Base-by-base conservation (phyloP, 2,113 vertebrate genomes). In the Megaceryle maxima region DNA sequence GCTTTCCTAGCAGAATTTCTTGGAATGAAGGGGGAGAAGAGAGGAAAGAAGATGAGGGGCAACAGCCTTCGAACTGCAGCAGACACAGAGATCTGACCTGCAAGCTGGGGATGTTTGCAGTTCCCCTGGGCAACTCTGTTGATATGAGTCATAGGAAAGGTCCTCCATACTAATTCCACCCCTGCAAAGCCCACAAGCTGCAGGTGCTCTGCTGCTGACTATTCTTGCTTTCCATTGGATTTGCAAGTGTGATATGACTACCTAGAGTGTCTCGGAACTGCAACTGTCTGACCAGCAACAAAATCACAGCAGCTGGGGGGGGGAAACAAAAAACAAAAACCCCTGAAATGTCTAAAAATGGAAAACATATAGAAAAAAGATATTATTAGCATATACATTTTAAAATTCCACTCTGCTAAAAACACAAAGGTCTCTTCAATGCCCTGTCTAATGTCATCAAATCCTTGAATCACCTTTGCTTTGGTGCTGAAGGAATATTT, bases 391-490 rank as follows among this genome's bases (percentile, higher is more conserved):
- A 48, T 48, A 43, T 9, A 37, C 20, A 82, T 39, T 48, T 51
- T 4, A 60, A 66, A 66, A 67, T 35, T 37, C 16, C 3, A 24
- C 73, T 68, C 41, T 35, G 17, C 17, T 77, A 48, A 81, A 59
- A 59, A 15, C 24, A 43, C 16, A 28, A 53, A 75, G 16, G 15
- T 63, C 7, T 74, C 25, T 53, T 35, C 33, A 74, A 6, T 41
- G 25, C 17, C 18, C 25, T 48, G 63, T 28, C 50, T 51, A 56
- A 46, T 0, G 0, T 33, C 44, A 76, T 17, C 26, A 55, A 48
- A 72, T 48, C 17, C 26, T 51, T 37, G 22, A 77, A 74, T 11
- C 0, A 0, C 6, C 21, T 24, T 50, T 74, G 17, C 8, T 33
- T 73, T 66, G 67, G 20, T 9, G 18, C 17, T 63, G 29, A 86